phyloP scores from a whole-genome alignment of 1,140 invertebrate genomes.

The Ephestia elutella region DNA sequence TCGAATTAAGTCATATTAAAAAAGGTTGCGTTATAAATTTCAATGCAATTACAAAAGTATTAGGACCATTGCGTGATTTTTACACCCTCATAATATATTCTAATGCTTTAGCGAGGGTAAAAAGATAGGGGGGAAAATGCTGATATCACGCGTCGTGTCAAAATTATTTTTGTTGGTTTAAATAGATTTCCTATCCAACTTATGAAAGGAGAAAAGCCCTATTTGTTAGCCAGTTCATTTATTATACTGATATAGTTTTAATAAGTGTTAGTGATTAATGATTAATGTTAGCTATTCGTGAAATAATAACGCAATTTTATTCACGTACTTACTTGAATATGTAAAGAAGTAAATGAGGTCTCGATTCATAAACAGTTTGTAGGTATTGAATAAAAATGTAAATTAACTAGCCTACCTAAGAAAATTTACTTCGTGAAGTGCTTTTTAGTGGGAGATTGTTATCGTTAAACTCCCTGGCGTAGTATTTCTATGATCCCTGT shows the following conservation, averaged over 20 bases:
- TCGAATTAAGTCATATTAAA: not conserved
- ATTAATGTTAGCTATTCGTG: too few relatives aligned
- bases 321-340: too few relatives aligned
- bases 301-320: too few relatives aligned
- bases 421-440: too few relatives aligned
- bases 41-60: constrained; percentile 42
- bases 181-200: not conserved
- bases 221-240: not conserved
- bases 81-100: constrained; percentile 50
- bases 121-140: constrained; percentile 41
- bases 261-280: too few relatives aligned
- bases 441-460: too few relatives aligned
- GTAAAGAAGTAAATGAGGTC: too few relatives aligned
- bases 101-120: constrained; percentile 29
- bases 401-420: too few relatives aligned
- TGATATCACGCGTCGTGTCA: constrained; percentile 34
- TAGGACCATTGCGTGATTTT: constrained; percentile 53
- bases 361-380: too few relatives aligned
- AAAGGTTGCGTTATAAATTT: constrained; percentile 25
- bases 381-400: too few relatives aligned
- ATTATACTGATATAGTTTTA: not conserved
- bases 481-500: too few relatives aligned
- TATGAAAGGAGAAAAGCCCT: not conserved
- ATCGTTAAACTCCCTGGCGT: too few relatives aligned
- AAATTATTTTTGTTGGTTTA: constrained; percentile 6